phyloP scores from a whole-genome alignment of 2,113 vertebrate species.

The Urocolius indicus region DNA sequence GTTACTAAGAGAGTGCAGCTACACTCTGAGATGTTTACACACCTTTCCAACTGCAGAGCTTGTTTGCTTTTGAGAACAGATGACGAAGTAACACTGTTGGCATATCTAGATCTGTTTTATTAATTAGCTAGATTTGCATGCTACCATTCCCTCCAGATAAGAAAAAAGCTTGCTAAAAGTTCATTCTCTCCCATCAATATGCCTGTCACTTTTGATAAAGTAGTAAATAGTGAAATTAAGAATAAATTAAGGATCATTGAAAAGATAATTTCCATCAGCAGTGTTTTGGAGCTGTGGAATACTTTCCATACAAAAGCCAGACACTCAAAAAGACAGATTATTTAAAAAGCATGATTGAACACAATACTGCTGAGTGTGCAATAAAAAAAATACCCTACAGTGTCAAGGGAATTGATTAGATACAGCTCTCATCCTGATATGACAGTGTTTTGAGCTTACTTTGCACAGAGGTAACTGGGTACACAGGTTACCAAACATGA shows the following conservation, averaged over 20 bases:
- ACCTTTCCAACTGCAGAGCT: neutral
- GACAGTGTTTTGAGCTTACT: neutral
- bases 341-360: neutral
- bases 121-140: slow-evolving; percentile 8
- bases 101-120: neutral
- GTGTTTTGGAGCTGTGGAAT: neutral
- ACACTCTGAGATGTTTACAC: neutral
- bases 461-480: neutral
- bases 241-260: neutral
- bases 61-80: neutral
- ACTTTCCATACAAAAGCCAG: neutral
- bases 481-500: neutral
- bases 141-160: neutral
- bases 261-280: neutral
- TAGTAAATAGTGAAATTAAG: neutral
- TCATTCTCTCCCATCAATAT: neutral
- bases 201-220: neutral
- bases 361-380: neutral
- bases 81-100: neutral
- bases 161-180: neutral
- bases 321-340: neutral
- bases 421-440: neutral
- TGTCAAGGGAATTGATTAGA: neutral
- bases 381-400: neutral
- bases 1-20: neutral